Percentiles rank a stretch among this genome's conserved stretches.
phyloP scores from a whole-genome alignment of 2,113 vertebrate genomes.

The Thermophis baileyi region DNA sequence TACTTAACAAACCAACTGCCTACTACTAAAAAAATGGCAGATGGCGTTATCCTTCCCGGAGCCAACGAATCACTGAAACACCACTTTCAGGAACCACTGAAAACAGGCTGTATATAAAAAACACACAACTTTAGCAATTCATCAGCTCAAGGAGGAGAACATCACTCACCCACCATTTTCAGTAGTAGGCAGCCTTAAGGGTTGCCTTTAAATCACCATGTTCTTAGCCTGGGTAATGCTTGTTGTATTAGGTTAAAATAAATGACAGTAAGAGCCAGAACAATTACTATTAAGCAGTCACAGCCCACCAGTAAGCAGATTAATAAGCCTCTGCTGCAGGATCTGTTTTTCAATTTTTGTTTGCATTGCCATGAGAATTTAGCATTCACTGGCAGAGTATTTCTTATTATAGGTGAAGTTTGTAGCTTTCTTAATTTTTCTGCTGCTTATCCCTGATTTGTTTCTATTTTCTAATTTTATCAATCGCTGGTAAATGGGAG shows the following conservation, averaged over 20 bases:
- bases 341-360: neutral
- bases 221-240: neutral
- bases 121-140: neutral
- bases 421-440: neutral
- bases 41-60: neutral
- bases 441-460: accelerated
- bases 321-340: neutral
- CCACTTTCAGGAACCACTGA: neutral
- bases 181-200: neutral
- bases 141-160: neutral
- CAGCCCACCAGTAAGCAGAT: neutral
- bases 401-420: neutral
- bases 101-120: neutral
- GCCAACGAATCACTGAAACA: neutral
- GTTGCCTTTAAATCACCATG: neutral
- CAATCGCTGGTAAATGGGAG: neutral
- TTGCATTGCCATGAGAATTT: neutral
- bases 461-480: accelerated
- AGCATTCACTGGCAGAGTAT: neutral
- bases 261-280: neutral
- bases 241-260: neutral
- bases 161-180: neutral
- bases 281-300: neutral
- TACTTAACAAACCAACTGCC: neutral
- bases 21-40: neutral